Conservation (phyloP, 2,113 vertebrate species). For the Caranx melampygus region DNA sequence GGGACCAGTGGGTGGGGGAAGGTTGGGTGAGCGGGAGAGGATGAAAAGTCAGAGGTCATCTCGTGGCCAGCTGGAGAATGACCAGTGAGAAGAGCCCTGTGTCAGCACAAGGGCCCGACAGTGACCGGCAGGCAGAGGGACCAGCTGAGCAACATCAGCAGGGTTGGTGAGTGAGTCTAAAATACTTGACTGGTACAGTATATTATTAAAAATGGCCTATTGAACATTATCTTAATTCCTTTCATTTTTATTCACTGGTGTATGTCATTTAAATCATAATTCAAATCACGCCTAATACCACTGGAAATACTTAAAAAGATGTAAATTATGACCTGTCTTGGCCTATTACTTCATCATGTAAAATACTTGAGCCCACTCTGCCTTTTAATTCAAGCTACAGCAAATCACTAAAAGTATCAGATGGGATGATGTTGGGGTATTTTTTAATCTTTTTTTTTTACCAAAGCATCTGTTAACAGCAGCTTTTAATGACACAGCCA, state of each 20-base stretch:
- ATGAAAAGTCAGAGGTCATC: too few relatives aligned
- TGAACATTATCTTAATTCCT: conserved; percentile 6
- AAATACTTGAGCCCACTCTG: background rate
- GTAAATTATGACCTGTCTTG: conserved; percentile 23
- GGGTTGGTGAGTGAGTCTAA: background rate
- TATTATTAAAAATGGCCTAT: conserved; percentile 11
- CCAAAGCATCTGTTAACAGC: conserved; percentile 25
- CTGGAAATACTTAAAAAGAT: conserved; percentile 33
- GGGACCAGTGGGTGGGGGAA: too few relatives aligned
- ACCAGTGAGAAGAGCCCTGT: background rate
- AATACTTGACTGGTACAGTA: background rate
- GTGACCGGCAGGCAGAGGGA: background rate
- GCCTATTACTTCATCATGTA: conserved; percentile 27
- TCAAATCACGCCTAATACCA: conserved; percentile 8
- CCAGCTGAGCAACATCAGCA: background rate
- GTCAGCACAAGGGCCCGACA: background rate
- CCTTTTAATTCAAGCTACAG: conserved; percentile 7
- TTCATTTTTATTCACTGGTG: conserved; percentile 24
- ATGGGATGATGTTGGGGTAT: background rate
- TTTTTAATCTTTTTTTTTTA: background rate
- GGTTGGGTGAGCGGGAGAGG: too few relatives aligned
- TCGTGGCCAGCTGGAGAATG: too few relatives aligned
- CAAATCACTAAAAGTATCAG: conserved; percentile 12
- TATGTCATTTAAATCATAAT: conserved; percentile 1
- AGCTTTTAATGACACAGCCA: conserved; percentile 11